Conservation (phyloP, 2,797 vertebrate genomes). For the Bradypodion pumilum region DNA sequence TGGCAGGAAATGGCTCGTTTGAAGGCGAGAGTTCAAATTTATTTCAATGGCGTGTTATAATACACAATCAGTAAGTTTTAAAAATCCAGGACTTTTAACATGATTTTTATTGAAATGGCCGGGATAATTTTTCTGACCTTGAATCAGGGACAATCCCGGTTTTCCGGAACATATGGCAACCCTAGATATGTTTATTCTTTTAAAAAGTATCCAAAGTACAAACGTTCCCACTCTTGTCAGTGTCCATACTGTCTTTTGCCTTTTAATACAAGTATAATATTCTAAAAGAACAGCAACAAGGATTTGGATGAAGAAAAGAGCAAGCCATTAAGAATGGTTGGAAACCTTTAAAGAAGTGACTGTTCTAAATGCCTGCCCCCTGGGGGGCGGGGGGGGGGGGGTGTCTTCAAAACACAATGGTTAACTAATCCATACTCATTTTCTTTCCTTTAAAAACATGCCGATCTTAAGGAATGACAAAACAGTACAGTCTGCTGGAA, state of each 20-base stretch:
- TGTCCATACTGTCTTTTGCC: background rate
- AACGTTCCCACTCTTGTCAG: background rate
- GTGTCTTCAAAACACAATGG: background rate
- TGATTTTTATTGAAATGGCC: no score
- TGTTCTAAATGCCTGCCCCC: background rate
- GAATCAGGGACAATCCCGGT: no score
- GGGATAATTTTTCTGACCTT: no score
- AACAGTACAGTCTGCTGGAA: background rate
- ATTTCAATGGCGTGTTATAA: no score
- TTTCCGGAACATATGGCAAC: no score
- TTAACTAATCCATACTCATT: background rate
- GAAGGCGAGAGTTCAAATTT: no score
- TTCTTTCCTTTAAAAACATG: slow-evolving; percentile 1
- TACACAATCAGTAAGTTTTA: no score
- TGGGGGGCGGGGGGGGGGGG: background rate
- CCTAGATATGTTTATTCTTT: no score
- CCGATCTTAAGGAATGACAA: background rate
- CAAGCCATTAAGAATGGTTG: background rate
- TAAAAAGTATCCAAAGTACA: background rate
- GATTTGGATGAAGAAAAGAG: background rate
- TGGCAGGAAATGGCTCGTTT: no score
- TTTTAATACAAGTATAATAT: background rate
- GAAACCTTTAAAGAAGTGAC: background rate
- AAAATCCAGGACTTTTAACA: no score
- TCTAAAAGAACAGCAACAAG: background rate